These are phyloP conservation scores for Alectoris magna DNA, from an alignment of 2,797 vertebrate species.

Conservation along the genomic window DNA sequence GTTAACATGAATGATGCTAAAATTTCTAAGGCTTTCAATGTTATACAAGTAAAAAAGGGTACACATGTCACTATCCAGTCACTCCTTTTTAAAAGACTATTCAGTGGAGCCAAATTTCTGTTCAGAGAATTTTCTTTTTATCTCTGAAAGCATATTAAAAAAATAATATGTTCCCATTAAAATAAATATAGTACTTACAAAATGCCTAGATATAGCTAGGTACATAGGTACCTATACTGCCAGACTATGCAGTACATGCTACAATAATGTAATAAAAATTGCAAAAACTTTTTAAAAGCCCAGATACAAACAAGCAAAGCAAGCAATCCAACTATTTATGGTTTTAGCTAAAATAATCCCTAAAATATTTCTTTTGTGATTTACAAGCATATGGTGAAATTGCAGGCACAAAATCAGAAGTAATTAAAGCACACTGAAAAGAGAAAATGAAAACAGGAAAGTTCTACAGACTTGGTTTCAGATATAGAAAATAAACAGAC, in stretches of 20 bases:
- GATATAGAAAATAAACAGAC: neutral
- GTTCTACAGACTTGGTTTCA: neutral
- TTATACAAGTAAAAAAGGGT: slow-evolving; percentile 36
- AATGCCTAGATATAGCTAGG: neutral
- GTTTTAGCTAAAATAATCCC: neutral
- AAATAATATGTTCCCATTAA: slow-evolving; percentile 14
- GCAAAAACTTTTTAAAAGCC: neutral
- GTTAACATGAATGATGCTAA: slow-evolving; percentile 54
- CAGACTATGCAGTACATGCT: neutral
- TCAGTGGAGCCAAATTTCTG: slow-evolving; percentile 17
- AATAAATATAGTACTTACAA: slow-evolving; percentile 6
- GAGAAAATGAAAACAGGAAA: neutral
- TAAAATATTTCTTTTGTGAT: neutral
- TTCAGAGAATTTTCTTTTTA: slow-evolving; percentile 43
- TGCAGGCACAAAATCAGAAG: neutral
- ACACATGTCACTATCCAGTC: slow-evolving; percentile 55
- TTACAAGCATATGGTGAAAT: neutral
- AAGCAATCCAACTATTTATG: neutral
- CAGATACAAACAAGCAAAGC: neutral
- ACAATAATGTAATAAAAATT: neutral
- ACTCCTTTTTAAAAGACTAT: slow-evolving; percentile 32
- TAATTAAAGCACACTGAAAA: neutral
- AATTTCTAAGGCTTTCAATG: slow-evolving; percentile 52
- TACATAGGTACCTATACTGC: neutral
- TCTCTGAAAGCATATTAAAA: slow-evolving; percentile 19